A percentile compares a stretch with the other conserved stretches of the same genome.
These are phyloP conservation scores for Riptortus pedestris DNA, from an alignment of 1,140 invertebrate species.

Conservation along the genomic window DNA sequence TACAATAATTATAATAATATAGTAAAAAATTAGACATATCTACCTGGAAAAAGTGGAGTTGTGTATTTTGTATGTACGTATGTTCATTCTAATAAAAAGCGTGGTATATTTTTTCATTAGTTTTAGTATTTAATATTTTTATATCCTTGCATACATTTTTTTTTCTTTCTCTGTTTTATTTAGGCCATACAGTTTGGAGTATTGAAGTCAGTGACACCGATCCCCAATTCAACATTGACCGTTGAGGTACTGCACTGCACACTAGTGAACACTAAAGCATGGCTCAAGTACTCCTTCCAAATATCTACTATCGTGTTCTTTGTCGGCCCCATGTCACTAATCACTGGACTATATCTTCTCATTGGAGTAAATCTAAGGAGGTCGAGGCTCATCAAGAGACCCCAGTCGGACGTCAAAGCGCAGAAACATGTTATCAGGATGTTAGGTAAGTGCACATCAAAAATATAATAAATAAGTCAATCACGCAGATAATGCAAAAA, in stretches of 20 bases:
- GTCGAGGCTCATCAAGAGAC: slow-evolving; percentile 43
- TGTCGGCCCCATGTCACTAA: slow-evolving; percentile 72
- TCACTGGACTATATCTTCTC: slow-evolving; percentile 71
- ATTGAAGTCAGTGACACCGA: slow-evolving; percentile 38
- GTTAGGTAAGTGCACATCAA: slow-evolving; percentile 57
- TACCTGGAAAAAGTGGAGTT: no score
- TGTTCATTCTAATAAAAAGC: no score
- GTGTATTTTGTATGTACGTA: no score
- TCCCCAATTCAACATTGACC: slow-evolving; percentile 28
- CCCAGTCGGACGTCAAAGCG: slow-evolving; percentile 19
- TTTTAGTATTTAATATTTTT: background rate
- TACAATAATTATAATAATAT: no score
- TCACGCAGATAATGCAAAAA: no score
- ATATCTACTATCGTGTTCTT: slow-evolving; percentile 78
- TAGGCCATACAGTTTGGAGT: slow-evolving; percentile 65
- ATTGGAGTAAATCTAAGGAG: slow-evolving; percentile 64
- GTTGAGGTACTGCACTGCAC: slow-evolving; percentile 38
- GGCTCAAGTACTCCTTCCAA: slow-evolving; percentile 61
- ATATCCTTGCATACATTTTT: no score
- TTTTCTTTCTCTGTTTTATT: slow-evolving; percentile 12
- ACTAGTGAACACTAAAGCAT: slow-evolving; percentile 37
- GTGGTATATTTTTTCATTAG: background rate
- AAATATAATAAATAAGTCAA: background rate
- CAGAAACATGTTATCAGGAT: slow-evolving; percentile 55
- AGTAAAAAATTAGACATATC: no score